Evolutionary conservation across 2,888 invertebrate species (phyloP), one percentile per base, ranked within the genome.

Genomic region (Petrolisthes cinctipes): DNA sequence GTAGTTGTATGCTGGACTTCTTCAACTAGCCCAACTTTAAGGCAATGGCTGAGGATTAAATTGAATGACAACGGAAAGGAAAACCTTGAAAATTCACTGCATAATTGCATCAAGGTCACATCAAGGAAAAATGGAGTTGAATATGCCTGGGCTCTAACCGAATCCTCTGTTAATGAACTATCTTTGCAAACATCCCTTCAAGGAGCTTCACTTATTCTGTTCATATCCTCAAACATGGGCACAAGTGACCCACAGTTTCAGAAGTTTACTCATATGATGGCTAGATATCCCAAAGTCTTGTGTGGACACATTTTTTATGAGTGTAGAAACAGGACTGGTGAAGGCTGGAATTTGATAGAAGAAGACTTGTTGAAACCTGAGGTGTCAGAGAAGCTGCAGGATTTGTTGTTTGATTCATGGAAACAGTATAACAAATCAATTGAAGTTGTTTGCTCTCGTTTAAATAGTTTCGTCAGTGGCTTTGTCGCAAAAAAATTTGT

Each of bases 31-130:
- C 75, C 76, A 6, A 68, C 61, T 11, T 14, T 78, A 9, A 11
- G 71, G 76, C 82, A 71, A 5, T 88, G 88, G 88, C 82, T 88
- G 5, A 51, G 85, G 6, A 56, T 78, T 5, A 88, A 88, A 71
- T 54, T 88, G 20, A 78, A 71, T 6, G 23, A 14, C 6, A 20
- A 54, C n/a, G 75, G 66, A 17, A 51, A 73, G 0, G 57, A 23
- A 14, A 71, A 81, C 20, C 7, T 81, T 5, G 54, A 81, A 17
- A 51, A 56, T 17, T 17, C 56, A 51, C n/a, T 81, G 7, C 17
- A 71, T 11, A 14, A 73, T 54, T 80, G n/a, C 75, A 81, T 81
- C n/a, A 83, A 81, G 51, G 80, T 88, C 57, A 20, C 81, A n/a
- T 88, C 87, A 4, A 81, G 37, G 73, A 68, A 66, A 53, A 88